Percentiles rank a stretch among this genome's conserved stretches.
phyloP scores from a whole-genome alignment of 2,113 vertebrate genomes.

The Opisthocomus hoazin region DNA sequence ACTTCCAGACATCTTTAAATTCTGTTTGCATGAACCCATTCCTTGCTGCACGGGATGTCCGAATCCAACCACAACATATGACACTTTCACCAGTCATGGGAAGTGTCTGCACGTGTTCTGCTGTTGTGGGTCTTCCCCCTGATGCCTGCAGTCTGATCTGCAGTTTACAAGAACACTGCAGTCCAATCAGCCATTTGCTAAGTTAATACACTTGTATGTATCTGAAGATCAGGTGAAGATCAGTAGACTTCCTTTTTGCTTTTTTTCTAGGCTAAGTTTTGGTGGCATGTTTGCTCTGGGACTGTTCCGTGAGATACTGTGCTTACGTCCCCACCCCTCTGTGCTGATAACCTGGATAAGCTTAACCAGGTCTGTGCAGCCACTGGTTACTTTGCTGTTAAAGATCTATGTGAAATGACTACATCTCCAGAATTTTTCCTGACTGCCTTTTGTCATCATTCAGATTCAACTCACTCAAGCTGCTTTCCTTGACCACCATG shows the following conservation, averaged over 20 bases:
- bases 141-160: not conserved
- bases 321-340: rapidly evolving
- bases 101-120: not conserved
- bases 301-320: not conserved
- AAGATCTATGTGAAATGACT: not conserved
- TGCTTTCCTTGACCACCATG: not conserved
- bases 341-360: not conserved
- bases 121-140: not conserved
- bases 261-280: not conserved
- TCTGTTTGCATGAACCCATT: not conserved
- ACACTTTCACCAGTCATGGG: not conserved
- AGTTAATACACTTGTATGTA: not conserved
- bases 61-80: not conserved
- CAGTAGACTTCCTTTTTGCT: not conserved
- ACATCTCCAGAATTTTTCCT: not conserved
- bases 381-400: not conserved
- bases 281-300: not conserved
- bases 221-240: not conserved
- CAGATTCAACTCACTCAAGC: not conserved
- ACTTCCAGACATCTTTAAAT: not conserved
- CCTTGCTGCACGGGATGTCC: not conserved
- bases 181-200: not conserved
- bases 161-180: not conserved
- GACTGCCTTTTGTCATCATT: not conserved
- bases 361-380: not conserved